Evolutionary conservation across 1,140 invertebrate genomes (phyloP), one percentile per base, ranked within the genome.

Genomic region (Acyrthosiphon pisum): DNA sequence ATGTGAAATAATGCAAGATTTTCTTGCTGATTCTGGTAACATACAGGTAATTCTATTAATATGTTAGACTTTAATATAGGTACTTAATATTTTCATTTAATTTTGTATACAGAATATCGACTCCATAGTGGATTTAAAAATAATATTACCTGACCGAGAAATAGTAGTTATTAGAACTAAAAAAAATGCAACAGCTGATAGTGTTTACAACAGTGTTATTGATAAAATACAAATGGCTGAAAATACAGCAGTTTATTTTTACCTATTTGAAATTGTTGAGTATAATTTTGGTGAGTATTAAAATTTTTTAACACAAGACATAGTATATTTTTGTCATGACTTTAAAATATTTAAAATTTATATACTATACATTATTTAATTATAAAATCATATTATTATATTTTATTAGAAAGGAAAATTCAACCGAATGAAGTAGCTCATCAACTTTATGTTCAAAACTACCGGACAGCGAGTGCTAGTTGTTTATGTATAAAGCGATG

Each of bases 401-500:
- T 50, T 86, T 94, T 95, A 96, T 76, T 95, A 98, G 99, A 99
- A 95, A 96, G 99, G 91, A 99, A 99, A 95, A 95, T 99, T 89
- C 97, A 98, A 94, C 97, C 98, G 4, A 97, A 98, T 95, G 99
- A 99, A 96, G 98, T 98, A 94, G 99, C 99, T 0, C 99, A 99
- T 95, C 98, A 99, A 94, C 96, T 99, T 89, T 99, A 99, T 95
- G 99, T 99, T 94, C 99, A 99, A 96, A 99, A 99, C 95, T 99
- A 99, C 95, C 99, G 98, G 94, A 99, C 99, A n/a, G 99, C 99
- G 44, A 99, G 98, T 48, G 98, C 98, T 90, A 99, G 98, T 26
- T 99, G 99, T 95, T 96, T 99, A n/a, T 96, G 97, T 91, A 96
- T 99, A 83, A 96, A 98, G 83, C 98, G 98, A 95, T 99, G 99